Conservation (phyloP, 2,797 vertebrate genomes). For the Chanos chanos region DNA sequence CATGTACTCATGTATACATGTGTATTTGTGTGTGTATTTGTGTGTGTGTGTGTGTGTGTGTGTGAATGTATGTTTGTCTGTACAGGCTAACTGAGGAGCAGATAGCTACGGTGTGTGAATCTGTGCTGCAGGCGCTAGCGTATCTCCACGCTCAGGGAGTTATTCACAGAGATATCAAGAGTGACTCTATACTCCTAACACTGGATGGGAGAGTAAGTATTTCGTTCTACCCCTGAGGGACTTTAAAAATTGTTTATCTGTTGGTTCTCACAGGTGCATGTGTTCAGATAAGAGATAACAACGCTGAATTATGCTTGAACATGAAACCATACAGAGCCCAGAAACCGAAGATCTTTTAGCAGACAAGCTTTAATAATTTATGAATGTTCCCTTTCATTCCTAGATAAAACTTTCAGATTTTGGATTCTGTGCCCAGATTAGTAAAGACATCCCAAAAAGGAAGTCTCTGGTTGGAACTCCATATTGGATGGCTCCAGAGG, state of each 20-base stretch:
- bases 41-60: slow-evolving; percentile 9
- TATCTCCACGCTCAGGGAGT: slow-evolving; percentile 84
- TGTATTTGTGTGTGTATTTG: background rate
- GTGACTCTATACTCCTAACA: slow-evolving; percentile 82
- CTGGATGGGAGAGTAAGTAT: slow-evolving; percentile 77
- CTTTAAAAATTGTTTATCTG: too few species aligned
- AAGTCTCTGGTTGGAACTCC: slow-evolving; percentile 83
- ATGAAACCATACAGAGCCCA: too few species aligned
- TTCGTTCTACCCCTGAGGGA: too few species aligned
- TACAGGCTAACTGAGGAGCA: slow-evolving; percentile 82
- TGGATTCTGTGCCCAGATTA: slow-evolving; percentile 88
- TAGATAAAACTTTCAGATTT: slow-evolving; percentile 88
- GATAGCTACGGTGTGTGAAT: slow-evolving; percentile 83
- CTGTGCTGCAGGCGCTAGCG: slow-evolving; percentile 79
- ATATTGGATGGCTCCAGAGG: slow-evolving; percentile 83
- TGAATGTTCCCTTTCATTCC: background rate
- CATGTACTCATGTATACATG: background rate
- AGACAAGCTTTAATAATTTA: too few species aligned
- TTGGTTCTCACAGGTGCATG: too few species aligned
- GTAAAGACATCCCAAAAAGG: slow-evolving; percentile 82
- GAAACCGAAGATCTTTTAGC: too few species aligned
- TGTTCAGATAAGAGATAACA: too few species aligned
- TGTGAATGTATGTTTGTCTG: slow-evolving; percentile 16
- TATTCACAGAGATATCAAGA: slow-evolving; percentile 88
- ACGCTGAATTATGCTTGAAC: too few species aligned